Base-by-base conservation (phyloP, 2,888 invertebrate species). In the Hyppa rectilinea region DNA sequence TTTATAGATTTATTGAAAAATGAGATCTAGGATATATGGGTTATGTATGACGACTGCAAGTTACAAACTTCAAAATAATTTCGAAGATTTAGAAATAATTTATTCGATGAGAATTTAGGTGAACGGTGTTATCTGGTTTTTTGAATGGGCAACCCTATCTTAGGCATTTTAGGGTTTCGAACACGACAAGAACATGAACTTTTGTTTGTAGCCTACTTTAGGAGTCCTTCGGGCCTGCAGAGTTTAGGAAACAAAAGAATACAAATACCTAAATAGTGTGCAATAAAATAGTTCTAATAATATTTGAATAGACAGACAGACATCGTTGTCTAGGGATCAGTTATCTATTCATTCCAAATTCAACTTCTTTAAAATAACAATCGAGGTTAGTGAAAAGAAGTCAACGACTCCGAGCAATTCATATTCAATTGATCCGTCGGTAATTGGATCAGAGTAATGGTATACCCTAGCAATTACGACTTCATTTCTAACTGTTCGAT, bases 371-470 rank as follows among this genome's bases (percentile, higher is more conserved):
- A 45, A 0, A 43, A n/a, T 60, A 71, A 50, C 40, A 36, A 43
- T 71, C 26, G 17, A 38, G n/a, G n/a, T 12, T 17, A 36, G 52
- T 67, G 40, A 58, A 59, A 38, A 34, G 10, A 62, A 62, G 77
- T 47, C 62, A 59, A 38, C 49, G 71, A 76, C 77, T 43, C 14
- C 17, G 20, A n/a, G 31, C 52, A 29, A 59, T 70, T 70, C 61
- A 50, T 65, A 61, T 61, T 65, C 71, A 75, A 71, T 69, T 61
- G 49, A 75, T 72, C 65, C 47, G 34, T 50, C 36, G 58, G 66
- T 77, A 77, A 70, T 75, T 75, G 76, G 61, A 76, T 58, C 58
- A 52, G n/a, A n/a, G 58, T 70, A 70, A 70, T 70, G 45, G 7
- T 34, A 74, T 52, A 66, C 26, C 58, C n/a, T 20, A 52, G 36